A percentile compares a stretch with the other conserved stretches of the same genome.
These are phyloP conservation scores for Isoperla grammatica DNA, from an alignment of 2,888 invertebrate genomes.

Conservation along the genomic window DNA sequence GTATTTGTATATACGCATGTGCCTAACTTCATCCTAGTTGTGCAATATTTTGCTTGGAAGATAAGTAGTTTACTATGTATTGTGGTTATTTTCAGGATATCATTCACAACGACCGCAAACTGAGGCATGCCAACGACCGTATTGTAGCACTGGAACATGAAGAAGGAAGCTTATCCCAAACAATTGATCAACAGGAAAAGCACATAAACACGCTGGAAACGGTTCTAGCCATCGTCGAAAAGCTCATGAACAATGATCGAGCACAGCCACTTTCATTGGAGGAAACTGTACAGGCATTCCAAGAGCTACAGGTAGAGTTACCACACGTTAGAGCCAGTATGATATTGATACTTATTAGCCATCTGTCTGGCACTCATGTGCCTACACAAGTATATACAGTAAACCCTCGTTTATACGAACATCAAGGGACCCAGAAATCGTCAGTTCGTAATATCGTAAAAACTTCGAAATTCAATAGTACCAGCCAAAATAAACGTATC, in stretches of 20 bases:
- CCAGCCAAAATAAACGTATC: too few relatives aligned
- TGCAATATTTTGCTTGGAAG: too few relatives aligned
- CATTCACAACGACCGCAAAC: constrained; percentile 73
- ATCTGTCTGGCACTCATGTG: too few relatives aligned
- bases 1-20: too few relatives aligned
- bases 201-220: constrained; percentile 66
- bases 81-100: constrained; percentile 58
- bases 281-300: constrained; percentile 54
- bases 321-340: neutral
- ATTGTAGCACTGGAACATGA: constrained; percentile 76
- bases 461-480: too few relatives aligned
- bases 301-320: constrained; percentile 47
- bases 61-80: too few relatives aligned
- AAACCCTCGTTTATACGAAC: too few relatives aligned
- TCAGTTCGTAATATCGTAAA: too few relatives aligned
- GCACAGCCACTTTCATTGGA: constrained; percentile 51
- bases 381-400: too few relatives aligned
- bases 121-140: constrained; percentile 71
- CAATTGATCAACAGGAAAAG: constrained; percentile 64
- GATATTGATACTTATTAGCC: too few relatives aligned
- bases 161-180: constrained; percentile 59
- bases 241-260: constrained; percentile 45
- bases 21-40: too few relatives aligned
- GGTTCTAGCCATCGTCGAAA: constrained; percentile 62
- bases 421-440: too few relatives aligned